These are phyloP conservation scores for Drosophila monieri DNA, from an alignment of 2,888 invertebrate genomes.

Conservation along the genomic window DNA sequence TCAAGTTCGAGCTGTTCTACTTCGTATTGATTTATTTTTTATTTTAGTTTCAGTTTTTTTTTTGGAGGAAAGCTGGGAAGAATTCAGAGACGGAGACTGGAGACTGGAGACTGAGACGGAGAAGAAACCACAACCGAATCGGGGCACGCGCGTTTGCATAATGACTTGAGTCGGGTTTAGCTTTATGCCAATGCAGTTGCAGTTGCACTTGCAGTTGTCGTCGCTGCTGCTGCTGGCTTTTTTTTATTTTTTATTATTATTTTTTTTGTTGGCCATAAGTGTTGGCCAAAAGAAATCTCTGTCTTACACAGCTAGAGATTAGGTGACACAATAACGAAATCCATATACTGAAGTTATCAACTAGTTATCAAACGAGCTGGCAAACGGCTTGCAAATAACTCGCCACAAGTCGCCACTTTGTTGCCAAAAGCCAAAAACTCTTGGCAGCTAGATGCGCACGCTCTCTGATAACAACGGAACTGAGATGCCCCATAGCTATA, in stretches of 20 bases:
- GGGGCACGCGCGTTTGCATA: constrained; percentile 79
- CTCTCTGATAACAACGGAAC: constrained; percentile 50
- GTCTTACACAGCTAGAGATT: constrained; percentile 12
- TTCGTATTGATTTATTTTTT: constrained; percentile 41
- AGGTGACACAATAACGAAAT: constrained; percentile 1
- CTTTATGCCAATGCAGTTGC: constrained; percentile 69
- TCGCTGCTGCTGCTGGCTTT: constrained; percentile 15
- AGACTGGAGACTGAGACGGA: constrained; percentile 25
- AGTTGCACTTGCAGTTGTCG: constrained; percentile 24
- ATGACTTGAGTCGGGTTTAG: constrained; percentile 76
- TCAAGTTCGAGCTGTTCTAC: constrained; percentile 16
- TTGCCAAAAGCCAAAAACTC: constrained; percentile 19
- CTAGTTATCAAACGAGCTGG: constrained; percentile 29
- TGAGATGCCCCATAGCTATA: constrained; percentile 58
- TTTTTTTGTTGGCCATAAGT: constrained; percentile 9
- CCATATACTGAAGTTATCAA: not conserved
- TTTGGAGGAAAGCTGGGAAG: constrained; percentile 25
- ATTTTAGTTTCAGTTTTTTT: constrained; percentile 14
- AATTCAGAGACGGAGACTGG: not conserved
- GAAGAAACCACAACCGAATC: constrained; percentile 75
- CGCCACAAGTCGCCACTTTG: no score
- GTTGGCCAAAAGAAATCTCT: constrained; percentile 16
- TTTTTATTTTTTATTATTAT: not conserved
- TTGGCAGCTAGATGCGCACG: constrained; percentile 43
- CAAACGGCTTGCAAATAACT: constrained; percentile 21